phyloP scores from a whole-genome alignment of 2,888 invertebrate genomes.

The Timandra comae region DNA sequence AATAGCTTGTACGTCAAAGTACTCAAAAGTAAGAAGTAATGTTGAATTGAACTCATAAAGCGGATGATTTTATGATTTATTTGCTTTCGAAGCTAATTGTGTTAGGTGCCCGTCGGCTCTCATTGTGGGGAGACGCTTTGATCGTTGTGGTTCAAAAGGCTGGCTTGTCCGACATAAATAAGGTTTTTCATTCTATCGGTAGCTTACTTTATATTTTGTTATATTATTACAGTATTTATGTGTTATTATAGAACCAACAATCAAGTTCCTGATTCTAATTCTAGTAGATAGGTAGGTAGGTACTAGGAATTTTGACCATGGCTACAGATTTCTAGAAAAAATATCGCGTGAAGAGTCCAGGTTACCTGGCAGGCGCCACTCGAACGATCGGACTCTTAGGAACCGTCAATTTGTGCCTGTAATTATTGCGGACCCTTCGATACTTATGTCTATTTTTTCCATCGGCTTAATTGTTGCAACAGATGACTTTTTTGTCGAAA shows the following conservation, averaged over 20 bases:
- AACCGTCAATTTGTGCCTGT: slow-evolving; percentile 75
- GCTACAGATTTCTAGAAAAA: slow-evolving; percentile 29
- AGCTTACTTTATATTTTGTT: slow-evolving; percentile 30
- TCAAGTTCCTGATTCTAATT: slow-evolving; percentile 17
- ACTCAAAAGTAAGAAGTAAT: slow-evolving; percentile 31
- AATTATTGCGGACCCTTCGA: slow-evolving; percentile 77
- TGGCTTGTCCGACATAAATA: slow-evolving; percentile 29
- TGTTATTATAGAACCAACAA: slow-evolving; percentile 21
- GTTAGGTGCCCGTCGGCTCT: slow-evolving; percentile 45
- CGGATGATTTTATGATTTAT: slow-evolving; percentile 56
- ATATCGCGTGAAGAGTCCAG: slow-evolving; percentile 59
- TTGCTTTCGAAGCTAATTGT: slow-evolving; percentile 56
- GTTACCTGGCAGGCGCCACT: slow-evolving; percentile 68
- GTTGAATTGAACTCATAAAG: slow-evolving; percentile 43
- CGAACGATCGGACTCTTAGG: slow-evolving; percentile 58
- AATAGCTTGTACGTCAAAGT: slow-evolving; percentile 14
- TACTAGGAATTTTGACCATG: slow-evolving; percentile 17
- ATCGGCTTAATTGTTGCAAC: slow-evolving; percentile 73
- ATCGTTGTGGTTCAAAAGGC: slow-evolving; percentile 33
- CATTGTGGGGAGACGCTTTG: slow-evolving; percentile 35
- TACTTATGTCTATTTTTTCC: slow-evolving; percentile 76
- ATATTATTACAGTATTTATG: slow-evolving; percentile 21
- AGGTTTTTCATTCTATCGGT: slow-evolving; percentile 34
- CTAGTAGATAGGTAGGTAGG: too few relatives aligned
- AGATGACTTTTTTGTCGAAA: slow-evolving; percentile 77